Evolutionary conservation across 2,113 vertebrate genomes (phyloP).

Genomic region (Prunella fulvescens): DNA sequence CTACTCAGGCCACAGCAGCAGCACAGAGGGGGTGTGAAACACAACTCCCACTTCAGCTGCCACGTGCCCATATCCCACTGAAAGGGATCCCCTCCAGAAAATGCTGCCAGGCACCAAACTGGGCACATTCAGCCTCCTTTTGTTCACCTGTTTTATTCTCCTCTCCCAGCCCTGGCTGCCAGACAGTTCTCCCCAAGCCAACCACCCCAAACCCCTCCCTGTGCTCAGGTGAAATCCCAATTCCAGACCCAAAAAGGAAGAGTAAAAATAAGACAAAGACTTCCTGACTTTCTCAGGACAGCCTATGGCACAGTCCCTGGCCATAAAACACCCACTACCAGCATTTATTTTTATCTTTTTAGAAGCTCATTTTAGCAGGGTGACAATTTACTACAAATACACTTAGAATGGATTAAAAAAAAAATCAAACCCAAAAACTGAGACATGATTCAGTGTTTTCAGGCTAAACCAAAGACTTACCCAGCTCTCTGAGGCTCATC

Average conservation of each 20-base stretch:
- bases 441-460: not conserved
- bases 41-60: not conserved
- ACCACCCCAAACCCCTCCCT: not conserved
- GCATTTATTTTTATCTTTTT: not conserved
- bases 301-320: not conserved
- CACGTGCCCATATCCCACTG: rapidly evolving
- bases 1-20: not conserved
- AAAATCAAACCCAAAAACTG: not conserved
- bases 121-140: rapidly evolving
- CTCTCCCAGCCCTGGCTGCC: rapidly evolving
- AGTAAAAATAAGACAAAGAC: not conserved
- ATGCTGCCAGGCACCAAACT: not conserved
- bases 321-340: not conserved
- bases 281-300: not conserved
- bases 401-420: not conserved
- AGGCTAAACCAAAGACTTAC: not conserved
- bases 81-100: not conserved
- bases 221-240: rapidly evolving
- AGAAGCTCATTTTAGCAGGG: not conserved
- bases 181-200: not conserved
- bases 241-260: not conserved
- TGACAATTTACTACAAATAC: not conserved
- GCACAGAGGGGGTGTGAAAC: not conserved
- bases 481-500: not conserved
- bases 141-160: not conserved